Base-by-base conservation (phyloP, 2,797 vertebrate genomes). In the Tachyglossus aculeatus region DNA sequence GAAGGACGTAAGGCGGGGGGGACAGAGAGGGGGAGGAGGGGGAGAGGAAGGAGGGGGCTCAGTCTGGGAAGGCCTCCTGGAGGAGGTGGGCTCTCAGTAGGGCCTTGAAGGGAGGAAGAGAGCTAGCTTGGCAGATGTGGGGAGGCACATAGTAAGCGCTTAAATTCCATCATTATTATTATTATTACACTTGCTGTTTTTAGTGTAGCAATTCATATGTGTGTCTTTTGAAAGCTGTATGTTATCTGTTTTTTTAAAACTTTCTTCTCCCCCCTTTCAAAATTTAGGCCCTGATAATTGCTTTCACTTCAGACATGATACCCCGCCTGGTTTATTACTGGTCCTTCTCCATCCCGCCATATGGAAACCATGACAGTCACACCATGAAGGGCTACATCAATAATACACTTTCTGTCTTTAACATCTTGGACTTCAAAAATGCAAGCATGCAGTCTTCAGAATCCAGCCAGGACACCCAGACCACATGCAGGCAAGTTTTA, bases 301-400 rank as follows among this genome's bases (percentile, higher is more conserved):
- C 97, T 39, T 98, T 98, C 72, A 97, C 96, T 1, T 98, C 96
- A 2, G 97, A 98, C 85, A 98, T 98, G 96, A 97, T 98, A 71
- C 97, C 96, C 37, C 95, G 96, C 3, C 78, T 98, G 84, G 97
- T 98, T 55, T 98, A 98, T 90, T 98, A 97, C 87, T 98, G 97
- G 96, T 96, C 96, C 29, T 96, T 98, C 89, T 98, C 97, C 0
- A 83, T 97, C 37, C 92, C 91, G 47, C 95, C 96, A 1, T 96
- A 96, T 0, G 93, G 92, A 21, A 65, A 86, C 18, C 75, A 94
- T n/a, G 7, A 12, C 9, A 50, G 44, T 18, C 32, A 92, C 83
- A 97, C 94, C 48, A 98, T 98, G 96, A 41, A 91, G 39, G 97
- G 97, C 0, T 98, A 97, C 86, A 98, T 98, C 91, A 94, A 96